A percentile compares a stretch with the other conserved stretches of the same genome.
These are phyloP conservation scores for Cardiocondyla obscurior DNA, from an alignment of 1,140 invertebrate species.

Conservation along the genomic window DNA sequence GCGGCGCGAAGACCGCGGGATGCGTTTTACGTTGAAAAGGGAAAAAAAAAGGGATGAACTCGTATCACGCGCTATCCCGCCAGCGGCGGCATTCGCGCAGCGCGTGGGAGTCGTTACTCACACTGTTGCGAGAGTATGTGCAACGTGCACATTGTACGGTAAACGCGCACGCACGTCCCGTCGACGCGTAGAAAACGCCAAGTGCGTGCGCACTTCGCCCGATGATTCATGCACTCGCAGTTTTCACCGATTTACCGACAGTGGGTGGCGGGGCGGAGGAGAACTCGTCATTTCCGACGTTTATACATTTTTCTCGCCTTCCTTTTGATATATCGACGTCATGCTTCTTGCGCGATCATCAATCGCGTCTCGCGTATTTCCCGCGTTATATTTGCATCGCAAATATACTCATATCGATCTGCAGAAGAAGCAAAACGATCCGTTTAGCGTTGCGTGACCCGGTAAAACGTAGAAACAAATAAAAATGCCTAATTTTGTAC, in stretches of 20 bases:
- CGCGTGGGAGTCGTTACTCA: neutral
- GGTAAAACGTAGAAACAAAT: too few relatives aligned
- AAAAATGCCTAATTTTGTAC: too few relatives aligned
- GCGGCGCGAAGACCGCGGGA: conserved; percentile 1
- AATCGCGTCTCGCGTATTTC: too few relatives aligned
- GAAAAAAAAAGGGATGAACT: neutral
- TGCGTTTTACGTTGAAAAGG: neutral
- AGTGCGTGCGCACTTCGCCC: conserved; percentile 12
- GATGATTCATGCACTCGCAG: conserved; percentile 21
- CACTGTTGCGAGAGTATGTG: too few relatives aligned
- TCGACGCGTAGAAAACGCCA: conserved; percentile 8
- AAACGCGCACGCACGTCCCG: too few relatives aligned
- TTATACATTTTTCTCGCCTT: neutral
- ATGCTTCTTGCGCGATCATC: too few relatives aligned
- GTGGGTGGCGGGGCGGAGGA: too few relatives aligned
- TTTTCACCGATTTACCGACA: neutral
- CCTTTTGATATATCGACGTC: neutral
- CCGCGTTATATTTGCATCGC: too few relatives aligned
- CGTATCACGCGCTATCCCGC: too few relatives aligned
- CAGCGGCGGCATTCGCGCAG: neutral
- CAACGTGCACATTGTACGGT: neutral
- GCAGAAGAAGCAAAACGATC: too few relatives aligned
- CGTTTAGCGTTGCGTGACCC: too few relatives aligned
- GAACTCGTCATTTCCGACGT: neutral
- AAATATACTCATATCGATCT: too few relatives aligned